These are phyloP conservation scores for Leucophenga maculata DNA, from an alignment of 2,888 invertebrate species.

Conservation along the genomic window DNA sequence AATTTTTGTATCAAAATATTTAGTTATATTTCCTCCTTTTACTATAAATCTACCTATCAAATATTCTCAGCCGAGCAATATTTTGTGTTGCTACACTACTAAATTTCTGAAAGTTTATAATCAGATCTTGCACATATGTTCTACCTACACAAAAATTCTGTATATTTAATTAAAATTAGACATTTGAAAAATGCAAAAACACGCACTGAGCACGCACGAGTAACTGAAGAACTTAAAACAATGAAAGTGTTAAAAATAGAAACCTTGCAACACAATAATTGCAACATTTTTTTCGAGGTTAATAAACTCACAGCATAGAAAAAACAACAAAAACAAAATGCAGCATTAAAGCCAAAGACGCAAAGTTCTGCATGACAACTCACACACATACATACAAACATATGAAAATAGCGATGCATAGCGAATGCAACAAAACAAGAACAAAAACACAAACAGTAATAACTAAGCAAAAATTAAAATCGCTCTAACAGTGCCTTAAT, in stretches of 20 bases:
- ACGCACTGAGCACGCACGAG: too few species aligned
- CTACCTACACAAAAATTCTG: too few species aligned
- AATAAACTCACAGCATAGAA: constrained; percentile 11
- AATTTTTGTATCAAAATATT: too few species aligned
- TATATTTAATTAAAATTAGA: too few species aligned
- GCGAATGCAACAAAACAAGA: constrained; percentile 40
- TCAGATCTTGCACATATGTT: too few species aligned
- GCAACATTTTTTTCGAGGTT: constrained; percentile 12
- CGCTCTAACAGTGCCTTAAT: constrained; percentile 36
- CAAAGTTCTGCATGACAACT: constrained; percentile 42
- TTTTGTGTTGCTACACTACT: too few species aligned
- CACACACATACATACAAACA: constrained; percentile 23
- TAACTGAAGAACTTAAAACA: too few species aligned
- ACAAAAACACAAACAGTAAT: constrained; percentile 6
- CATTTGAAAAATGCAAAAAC: constrained; percentile 4
- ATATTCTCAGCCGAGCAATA: too few species aligned
- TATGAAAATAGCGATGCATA: constrained; percentile 51
- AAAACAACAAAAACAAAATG: constrained; percentile 34
- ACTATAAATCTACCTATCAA: too few species aligned
- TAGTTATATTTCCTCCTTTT: too few species aligned
- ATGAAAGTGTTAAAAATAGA: too few species aligned
- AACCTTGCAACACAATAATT: not conserved
- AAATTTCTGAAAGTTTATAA: too few species aligned
- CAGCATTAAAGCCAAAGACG: constrained; percentile 38
- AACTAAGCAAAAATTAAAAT: not conserved